These are phyloP conservation scores for Mastomys coucha DNA, from an alignment of 2,113 vertebrate species.

Conservation along the genomic window DNA sequence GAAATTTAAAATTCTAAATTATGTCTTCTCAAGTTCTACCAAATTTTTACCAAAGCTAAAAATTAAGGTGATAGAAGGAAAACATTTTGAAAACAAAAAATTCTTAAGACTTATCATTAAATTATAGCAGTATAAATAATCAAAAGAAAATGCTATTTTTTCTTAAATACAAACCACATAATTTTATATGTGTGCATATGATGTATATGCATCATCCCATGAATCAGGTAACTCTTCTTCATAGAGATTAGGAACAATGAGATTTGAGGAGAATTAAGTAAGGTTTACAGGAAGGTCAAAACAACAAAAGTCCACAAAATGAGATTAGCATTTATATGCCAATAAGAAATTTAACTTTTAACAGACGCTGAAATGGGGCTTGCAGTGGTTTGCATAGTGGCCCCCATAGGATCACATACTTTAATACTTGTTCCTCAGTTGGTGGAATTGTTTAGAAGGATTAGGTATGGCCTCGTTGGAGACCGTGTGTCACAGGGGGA, in stretches of 20 bases:
- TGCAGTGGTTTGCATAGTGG: neutral
- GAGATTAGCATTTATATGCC: neutral
- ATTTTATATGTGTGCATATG: neutral
- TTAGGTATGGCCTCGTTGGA: neutral
- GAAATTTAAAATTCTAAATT: neutral
- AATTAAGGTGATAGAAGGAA: neutral
- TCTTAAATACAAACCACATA: neutral
- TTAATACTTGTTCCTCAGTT: neutral
- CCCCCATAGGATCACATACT: neutral
- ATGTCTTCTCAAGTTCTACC: slow-evolving; percentile 17
- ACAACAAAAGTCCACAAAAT: neutral
- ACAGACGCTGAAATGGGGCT: neutral
- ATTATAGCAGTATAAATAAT: neutral
- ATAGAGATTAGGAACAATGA: neutral
- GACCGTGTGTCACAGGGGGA: neutral
- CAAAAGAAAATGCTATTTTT: neutral
- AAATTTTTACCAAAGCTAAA: slow-evolving; percentile 24
- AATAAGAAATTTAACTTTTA: neutral
- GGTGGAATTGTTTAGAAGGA: neutral
- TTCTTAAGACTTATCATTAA: slow-evolving; percentile 13
- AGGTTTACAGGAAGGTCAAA: neutral
- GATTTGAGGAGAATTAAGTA: neutral
- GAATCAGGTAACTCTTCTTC: neutral
- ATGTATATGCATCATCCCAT: neutral
- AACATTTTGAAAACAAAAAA: slow-evolving; percentile 40